Percentiles rank a stretch among this genome's conserved stretches.
Conservation (phyloP, 2,797 vertebrate species). For the Sebastes hubbsi region DNA sequence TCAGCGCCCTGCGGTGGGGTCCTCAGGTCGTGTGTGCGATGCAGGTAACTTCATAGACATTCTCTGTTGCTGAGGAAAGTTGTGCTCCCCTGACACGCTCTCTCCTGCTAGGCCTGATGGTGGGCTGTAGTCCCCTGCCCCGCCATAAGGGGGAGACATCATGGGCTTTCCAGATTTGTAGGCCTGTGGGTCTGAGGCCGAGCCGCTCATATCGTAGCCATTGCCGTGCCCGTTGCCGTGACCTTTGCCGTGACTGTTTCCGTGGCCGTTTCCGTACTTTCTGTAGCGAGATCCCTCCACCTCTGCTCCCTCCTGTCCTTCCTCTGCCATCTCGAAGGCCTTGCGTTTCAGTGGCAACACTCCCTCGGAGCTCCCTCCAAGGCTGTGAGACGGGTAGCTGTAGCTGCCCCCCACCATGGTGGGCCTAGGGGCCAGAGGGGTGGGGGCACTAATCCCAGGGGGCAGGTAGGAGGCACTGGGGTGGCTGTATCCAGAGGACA, state of each 20-base stretch:
- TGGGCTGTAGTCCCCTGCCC: constrained; percentile 82
- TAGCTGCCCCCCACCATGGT: constrained; percentile 80
- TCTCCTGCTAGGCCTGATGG: constrained; percentile 80
- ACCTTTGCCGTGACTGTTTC: constrained; percentile 84
- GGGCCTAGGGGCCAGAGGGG: constrained; percentile 83
- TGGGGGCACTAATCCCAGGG: constrained; percentile 87
- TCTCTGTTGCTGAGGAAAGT: constrained; percentile 76
- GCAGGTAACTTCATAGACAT: constrained; percentile 76
- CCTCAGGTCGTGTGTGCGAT: constrained; percentile 77
- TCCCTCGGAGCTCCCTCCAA: constrained; percentile 71
- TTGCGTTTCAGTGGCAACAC: constrained; percentile 82
- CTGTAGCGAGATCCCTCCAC: constrained; percentile 83
- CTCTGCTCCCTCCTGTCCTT: constrained; percentile 77
- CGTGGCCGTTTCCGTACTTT: constrained; percentile 88
- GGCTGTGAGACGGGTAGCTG: constrained; percentile 78
- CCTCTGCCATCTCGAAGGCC: constrained; percentile 78
- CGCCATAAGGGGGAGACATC: constrained; percentile 80
- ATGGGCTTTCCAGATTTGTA: constrained; percentile 78
- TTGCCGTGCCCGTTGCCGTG: constrained; percentile 83
- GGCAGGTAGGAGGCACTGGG: constrained; percentile 87
- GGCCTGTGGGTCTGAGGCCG: constrained; percentile 65
- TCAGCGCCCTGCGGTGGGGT: constrained; percentile 76
- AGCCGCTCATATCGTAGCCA: constrained; percentile 73
- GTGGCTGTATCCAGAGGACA: constrained; percentile 84
- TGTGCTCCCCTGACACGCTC: constrained; percentile 74